Base-by-base conservation (phyloP, 2,113 vertebrate species). In the Oreochromis aureus region DNA sequence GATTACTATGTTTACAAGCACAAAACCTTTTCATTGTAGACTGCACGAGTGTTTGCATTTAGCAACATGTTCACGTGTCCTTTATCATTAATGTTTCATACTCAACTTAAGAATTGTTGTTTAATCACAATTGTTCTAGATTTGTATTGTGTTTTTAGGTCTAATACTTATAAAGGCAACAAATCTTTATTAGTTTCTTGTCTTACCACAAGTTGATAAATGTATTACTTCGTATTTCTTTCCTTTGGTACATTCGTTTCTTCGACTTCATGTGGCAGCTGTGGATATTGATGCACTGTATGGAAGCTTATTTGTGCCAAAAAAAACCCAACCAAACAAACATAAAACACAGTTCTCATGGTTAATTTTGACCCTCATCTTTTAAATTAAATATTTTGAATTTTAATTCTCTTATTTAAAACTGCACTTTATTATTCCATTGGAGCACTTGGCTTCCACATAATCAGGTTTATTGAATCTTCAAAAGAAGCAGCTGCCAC, bases 111-210 rank as follows among this genome's bases (percentile, higher is more conserved):
- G 80, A 46, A 83, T 39, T 83, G n/a, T 88, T 89, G 55, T 91
- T 92, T 85, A 80, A 81, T 69, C 32, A 55, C 82, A 18, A 85
- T 80, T 69, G 82, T 81, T 36, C 39, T 71, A 73, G 16, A 66
- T 92, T 87, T 93, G 87, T 93, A 41, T 83, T 91, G 58, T 92
- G 66, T 89, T 90, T 91, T 87, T 86, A 92, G 87, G 83, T 89
- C 76, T 79, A 84, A 89, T 24, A 93, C 85, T 66, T 85, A 87
- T 89, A 91, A 90, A 91, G 63, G 78, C 54, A 87, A 90, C 85
- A 73, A 66, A 89, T 69, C 32, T 11, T 61, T 82, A 44, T 86
- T 90, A 85, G 82, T 85, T 88, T 87, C 51, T 84, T 34, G 80
- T 89, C 86, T 92, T 30, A 86, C 61, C 69, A 11, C 84, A 71